A percentile compares a stretch with the other conserved stretches of the same genome.
Conservation (phyloP, 2,113 vertebrate genomes). For the Nothobranchius furzeri region DNA sequence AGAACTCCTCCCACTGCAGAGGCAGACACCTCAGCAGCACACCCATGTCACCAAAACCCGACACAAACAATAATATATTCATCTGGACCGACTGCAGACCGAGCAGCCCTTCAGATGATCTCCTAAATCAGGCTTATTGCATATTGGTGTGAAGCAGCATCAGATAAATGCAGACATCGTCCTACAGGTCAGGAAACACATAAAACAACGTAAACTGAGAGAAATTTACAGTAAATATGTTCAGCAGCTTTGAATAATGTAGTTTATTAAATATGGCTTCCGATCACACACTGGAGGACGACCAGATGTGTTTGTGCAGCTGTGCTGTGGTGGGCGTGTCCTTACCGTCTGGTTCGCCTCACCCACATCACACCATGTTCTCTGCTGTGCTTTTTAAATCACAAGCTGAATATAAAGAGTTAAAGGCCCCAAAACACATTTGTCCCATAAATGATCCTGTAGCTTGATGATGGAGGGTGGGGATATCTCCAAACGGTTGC, state of each 20-base stretch:
- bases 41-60: slow-evolving; percentile 3
- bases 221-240: slow-evolving; percentile 8
- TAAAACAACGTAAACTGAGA: slow-evolving; percentile 1
- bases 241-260: not conserved
- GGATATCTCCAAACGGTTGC: too few relatives aligned
- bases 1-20: not conserved
- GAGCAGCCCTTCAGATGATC: slow-evolving; percentile 53
- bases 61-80: slow-evolving; percentile 8
- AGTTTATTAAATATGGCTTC: slow-evolving; percentile 24
- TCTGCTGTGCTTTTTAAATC: not conserved
- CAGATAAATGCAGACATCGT: not conserved
- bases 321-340: not conserved
- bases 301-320: not conserved
- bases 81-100: slow-evolving; percentile 1
- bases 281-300: not conserved
- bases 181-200: not conserved
- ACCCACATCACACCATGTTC: not conserved
- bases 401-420: not conserved
- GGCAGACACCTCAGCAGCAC: not conserved
- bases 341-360: not conserved
- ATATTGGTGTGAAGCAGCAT: slow-evolving; percentile 25
- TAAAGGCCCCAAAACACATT: too few relatives aligned
- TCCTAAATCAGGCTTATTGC: slow-evolving; percentile 31
- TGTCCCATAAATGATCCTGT: too few relatives aligned
- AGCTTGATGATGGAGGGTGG: too few relatives aligned